These are phyloP conservation scores for Clamator glandarius DNA, from an alignment of 2,797 vertebrate species.

Conservation along the genomic window DNA sequence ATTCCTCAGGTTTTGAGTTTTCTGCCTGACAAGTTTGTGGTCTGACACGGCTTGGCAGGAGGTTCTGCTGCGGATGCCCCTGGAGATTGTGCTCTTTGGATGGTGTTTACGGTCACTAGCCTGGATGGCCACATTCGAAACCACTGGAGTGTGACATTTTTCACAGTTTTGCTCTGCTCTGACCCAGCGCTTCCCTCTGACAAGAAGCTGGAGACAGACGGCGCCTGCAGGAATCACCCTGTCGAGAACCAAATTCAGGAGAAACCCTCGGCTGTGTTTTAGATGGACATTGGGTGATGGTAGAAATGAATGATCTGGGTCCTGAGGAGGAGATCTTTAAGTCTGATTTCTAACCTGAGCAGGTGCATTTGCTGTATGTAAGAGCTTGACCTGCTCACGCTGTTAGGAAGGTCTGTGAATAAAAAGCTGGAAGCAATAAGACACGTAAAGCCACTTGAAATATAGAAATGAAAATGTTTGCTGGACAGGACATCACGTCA, in stretches of 20 bases:
- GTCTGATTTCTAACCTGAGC: background rate
- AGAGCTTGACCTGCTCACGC: background rate
- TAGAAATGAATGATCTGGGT: background rate
- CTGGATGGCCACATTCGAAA: background rate
- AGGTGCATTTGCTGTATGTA: background rate
- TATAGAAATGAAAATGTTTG: background rate
- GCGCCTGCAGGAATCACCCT: rapidly evolving
- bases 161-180: background rate
- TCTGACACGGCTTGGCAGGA: background rate
- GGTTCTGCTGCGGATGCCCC: background rate
- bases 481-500: rapidly evolving
- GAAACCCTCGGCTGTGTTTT: background rate
- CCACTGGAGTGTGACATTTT: background rate
- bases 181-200: background rate
- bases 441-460: background rate
- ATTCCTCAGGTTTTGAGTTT: background rate
- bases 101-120: background rate
- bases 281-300: rapidly evolving
- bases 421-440: background rate
- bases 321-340: background rate
- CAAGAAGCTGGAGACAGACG: background rate
- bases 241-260: rapidly evolving
- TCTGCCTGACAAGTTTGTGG: background rate
- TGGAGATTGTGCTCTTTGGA: background rate
- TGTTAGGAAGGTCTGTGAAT: background rate